phyloP scores from a whole-genome alignment of 2,888 invertebrate genomes.

The Cataglyphis livida region DNA sequence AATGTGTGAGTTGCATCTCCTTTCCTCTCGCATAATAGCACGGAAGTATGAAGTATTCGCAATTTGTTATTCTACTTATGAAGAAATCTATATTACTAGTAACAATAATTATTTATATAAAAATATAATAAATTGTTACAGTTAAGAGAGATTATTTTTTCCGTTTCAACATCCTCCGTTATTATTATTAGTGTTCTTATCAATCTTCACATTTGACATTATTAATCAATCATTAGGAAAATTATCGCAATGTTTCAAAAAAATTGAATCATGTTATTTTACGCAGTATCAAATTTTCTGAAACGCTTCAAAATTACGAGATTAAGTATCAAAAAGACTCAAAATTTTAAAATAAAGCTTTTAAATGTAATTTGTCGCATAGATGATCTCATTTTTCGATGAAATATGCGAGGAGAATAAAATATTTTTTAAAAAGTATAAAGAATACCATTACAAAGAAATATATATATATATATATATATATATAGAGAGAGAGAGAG shows the following conservation, averaged over 20 bases:
- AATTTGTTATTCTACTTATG: not conserved
- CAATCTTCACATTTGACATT: not conserved
- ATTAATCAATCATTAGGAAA: not conserved
- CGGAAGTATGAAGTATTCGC: not conserved
- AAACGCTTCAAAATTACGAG: not conserved
- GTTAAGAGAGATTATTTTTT: not conserved
- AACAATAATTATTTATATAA: conserved; percentile 1
- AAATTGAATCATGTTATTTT: not conserved
- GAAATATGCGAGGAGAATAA: not conserved
- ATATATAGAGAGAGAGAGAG: not conserved
- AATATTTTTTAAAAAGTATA: not conserved
- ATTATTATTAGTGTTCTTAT: not conserved
- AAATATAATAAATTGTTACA: conserved; percentile 3
- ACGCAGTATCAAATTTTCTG: not conserved
- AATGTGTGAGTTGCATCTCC: conserved; percentile 55
- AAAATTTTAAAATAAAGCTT: not conserved
- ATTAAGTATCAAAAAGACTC: not conserved
- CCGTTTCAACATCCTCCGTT: not conserved
- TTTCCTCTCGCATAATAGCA: conserved; percentile 8
- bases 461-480: too few species aligned
- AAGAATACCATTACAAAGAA: not conserved
- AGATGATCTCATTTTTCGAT: not conserved
- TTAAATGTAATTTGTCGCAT: conserved; percentile 7
- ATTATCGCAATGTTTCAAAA: not conserved
- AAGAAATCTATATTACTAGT: not conserved